These are phyloP conservation scores for Xanthorhoe designata DNA, from an alignment of 2,888 invertebrate genomes.

Conservation along the genomic window DNA sequence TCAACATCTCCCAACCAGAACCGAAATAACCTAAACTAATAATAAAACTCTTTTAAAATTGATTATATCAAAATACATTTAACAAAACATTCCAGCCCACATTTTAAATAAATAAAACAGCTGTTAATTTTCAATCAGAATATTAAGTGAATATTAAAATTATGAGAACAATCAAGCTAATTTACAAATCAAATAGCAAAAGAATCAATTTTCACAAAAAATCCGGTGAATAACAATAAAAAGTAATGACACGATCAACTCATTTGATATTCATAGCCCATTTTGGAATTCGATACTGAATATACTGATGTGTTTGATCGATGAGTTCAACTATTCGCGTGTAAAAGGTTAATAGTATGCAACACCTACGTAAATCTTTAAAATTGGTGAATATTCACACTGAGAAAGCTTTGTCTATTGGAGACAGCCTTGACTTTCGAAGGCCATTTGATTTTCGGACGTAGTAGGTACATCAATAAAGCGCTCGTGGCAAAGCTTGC, in stretches of 20 bases:
- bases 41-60: background rate
- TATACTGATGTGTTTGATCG: constrained; percentile 43
- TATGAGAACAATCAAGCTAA: constrained; percentile 33
- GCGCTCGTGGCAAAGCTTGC: too few relatives aligned
- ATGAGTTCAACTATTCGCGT: constrained; percentile 31
- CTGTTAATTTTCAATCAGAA: constrained; percentile 19
- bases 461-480: too few relatives aligned
- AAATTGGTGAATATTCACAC: constrained; percentile 34
- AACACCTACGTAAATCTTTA: constrained; percentile 43
- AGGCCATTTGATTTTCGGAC: background rate
- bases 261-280: constrained; percentile 51
- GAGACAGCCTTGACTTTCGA: background rate
- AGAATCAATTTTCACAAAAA: constrained; percentile 32
- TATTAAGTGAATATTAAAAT: constrained; percentile 7
- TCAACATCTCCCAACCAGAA: constrained; percentile 41
- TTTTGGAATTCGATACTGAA: constrained; percentile 49
- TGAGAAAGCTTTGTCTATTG: background rate
- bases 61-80: background rate
- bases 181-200: constrained; percentile 45
- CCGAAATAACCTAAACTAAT: constrained; percentile 32
- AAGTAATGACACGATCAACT: constrained; percentile 39
- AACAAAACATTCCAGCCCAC: constrained; percentile 1
- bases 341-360: constrained; percentile 41
- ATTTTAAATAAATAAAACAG: constrained; percentile 2
- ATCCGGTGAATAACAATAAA: constrained; percentile 43